Evolutionary conservation across 2,797 vertebrate genomes (phyloP).

Genomic region (Spondyliosoma cantharus): DNA sequence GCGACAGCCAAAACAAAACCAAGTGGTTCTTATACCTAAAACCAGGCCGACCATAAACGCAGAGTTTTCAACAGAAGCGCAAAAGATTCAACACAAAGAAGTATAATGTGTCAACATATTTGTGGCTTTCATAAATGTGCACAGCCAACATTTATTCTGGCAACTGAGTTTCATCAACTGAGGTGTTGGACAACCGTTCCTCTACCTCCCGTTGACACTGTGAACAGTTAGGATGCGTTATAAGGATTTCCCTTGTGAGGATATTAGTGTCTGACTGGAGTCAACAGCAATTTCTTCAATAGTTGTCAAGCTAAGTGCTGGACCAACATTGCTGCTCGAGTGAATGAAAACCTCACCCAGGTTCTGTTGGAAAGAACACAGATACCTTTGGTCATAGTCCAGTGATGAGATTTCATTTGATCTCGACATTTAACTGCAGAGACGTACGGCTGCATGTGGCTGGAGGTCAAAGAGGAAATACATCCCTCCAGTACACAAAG

Average conservation of each 20-base stretch:
- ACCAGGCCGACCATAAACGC: no score
- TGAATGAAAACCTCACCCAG: neutral
- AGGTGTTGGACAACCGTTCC: no score
- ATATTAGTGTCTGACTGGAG: neutral
- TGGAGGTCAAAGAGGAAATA: conserved; percentile 4
- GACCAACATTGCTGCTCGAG: neutral
- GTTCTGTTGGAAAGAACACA: neutral
- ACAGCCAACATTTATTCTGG: no score
- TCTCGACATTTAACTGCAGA: conserved; percentile 1
- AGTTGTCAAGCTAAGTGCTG: neutral
- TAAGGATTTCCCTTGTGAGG: neutral
- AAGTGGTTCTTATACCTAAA: no score
- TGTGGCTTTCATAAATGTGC: no score
- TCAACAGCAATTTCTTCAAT: neutral
- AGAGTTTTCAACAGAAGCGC: no score
- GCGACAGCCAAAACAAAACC: no score
- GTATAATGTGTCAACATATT: no score
- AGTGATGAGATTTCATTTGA: neutral
- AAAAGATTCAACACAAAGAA: no score
- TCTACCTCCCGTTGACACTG: no score
- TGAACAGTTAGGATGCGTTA: no score
- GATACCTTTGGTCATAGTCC: neutral
- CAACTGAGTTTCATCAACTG: no score
- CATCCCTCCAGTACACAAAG: neutral
- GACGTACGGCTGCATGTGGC: neutral